A percentile compares a stretch with the other conserved stretches of the same genome.
Conservation (phyloP, 23 tunicate genomes). For the Styela plicata region DNA sequence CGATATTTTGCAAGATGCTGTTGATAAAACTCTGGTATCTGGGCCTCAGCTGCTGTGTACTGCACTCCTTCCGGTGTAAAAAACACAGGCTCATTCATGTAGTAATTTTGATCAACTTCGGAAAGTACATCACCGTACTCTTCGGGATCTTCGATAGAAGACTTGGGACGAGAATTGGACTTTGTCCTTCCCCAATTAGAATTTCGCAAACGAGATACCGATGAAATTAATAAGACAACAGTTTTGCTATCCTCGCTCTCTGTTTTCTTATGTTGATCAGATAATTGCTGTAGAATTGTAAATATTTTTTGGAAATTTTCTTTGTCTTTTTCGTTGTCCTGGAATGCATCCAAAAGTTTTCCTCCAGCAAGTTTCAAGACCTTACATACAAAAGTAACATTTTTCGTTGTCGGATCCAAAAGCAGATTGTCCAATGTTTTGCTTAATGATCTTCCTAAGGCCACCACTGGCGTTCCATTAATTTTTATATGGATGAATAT, state of each 20-base stretch:
- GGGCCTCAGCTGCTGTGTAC: slow-evolving; percentile 86
- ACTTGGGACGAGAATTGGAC: neutral
- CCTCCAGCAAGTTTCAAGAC: slow-evolving; percentile 24
- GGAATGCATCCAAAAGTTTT: slow-evolving; percentile 9
- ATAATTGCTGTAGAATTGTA: neutral
- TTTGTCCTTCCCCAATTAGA: slow-evolving; percentile 23
- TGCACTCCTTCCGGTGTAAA: slow-evolving; percentile 64
- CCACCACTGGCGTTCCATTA: slow-evolving; percentile 12
- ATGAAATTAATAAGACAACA: neutral
- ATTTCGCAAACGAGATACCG: slow-evolving; percentile 10
- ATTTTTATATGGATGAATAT: slow-evolving; percentile 21
- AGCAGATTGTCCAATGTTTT: slow-evolving; percentile 2
- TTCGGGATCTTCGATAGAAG: slow-evolving; percentile 21
- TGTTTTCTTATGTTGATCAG: neutral
- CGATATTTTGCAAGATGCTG: slow-evolving; percentile 43
- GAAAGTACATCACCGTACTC: slow-evolving; percentile 13
- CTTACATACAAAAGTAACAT: slow-evolving; percentile 22
- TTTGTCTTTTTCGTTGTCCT: neutral
- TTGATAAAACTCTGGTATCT: slow-evolving; percentile 64
- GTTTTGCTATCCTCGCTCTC: neutral
- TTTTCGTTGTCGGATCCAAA: neutral
- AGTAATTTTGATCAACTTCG: slow-evolving; percentile 29
- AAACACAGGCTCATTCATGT: slow-evolving; percentile 63
- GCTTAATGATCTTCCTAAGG: slow-evolving; percentile 16
- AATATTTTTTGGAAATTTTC: neutral